A percentile compares a stretch with the other conserved stretches of the same genome.
phyloP scores from a whole-genome alignment of 2,888 invertebrate genomes.

The Linnaemya vulpina region DNA sequence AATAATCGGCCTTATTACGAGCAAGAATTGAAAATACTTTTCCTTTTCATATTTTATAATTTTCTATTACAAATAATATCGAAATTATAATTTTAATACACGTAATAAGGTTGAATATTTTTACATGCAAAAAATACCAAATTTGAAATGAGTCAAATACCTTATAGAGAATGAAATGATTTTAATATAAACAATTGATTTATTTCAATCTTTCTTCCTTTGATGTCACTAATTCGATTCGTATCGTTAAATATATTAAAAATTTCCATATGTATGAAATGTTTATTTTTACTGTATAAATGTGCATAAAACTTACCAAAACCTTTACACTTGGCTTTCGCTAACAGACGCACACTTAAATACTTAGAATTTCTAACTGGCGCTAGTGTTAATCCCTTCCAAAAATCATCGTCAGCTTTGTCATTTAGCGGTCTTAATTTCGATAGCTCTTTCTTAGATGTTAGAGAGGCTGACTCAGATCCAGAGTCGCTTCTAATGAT shows the following conservation, averaged over 20 bases:
- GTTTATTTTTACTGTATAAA: slow-evolving; percentile 6
- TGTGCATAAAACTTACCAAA: slow-evolving; percentile 14
- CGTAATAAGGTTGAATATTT: background rate
- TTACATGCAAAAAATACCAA: background rate
- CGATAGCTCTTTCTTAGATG: slow-evolving; percentile 61
- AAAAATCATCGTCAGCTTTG: slow-evolving; percentile 63
- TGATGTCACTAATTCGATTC: slow-evolving; percentile 59
- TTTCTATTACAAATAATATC: too few relatives aligned
- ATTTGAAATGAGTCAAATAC: background rate
- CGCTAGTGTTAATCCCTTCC: slow-evolving; percentile 75
- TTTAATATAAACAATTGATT: background rate
- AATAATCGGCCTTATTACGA: background rate
- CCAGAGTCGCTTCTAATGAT: slow-evolving; percentile 75
- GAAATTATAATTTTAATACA: too few relatives aligned
- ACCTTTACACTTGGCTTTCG: slow-evolving; percentile 3
- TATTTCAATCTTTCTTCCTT: slow-evolving; percentile 48
- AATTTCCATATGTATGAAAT: slow-evolving; percentile 27
- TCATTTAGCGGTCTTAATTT: slow-evolving; percentile 70
- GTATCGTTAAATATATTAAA: slow-evolving; percentile 62
- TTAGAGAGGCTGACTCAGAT: slow-evolving; percentile 79
- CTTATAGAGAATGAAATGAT: background rate
- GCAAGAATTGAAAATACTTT: background rate
- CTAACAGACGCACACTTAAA: slow-evolving; percentile 81
- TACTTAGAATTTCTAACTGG: slow-evolving; percentile 86
- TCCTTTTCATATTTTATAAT: too few relatives aligned